These are phyloP conservation scores for Aspidapion aeneum DNA, from an alignment of 2,888 invertebrate genomes.

Conservation along the genomic window DNA sequence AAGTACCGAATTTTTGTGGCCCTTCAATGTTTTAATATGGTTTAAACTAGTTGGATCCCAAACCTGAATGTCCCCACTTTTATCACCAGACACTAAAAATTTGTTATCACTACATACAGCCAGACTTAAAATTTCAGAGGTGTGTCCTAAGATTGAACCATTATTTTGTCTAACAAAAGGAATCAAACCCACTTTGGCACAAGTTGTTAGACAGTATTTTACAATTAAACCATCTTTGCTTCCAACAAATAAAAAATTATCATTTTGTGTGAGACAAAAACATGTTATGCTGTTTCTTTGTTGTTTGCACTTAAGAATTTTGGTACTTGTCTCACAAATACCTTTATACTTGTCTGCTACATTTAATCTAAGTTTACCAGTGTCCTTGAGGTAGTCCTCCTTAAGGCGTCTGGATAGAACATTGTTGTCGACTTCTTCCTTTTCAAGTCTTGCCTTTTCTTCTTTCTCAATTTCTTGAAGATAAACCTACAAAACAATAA, in stretches of 20 bases:
- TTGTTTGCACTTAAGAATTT: constrained; percentile 67
- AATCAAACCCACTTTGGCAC: constrained; percentile 57
- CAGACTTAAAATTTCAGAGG: constrained; percentile 57
- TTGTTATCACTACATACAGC: constrained; percentile 77
- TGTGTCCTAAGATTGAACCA: constrained; percentile 38
- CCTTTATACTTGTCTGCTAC: constrained; percentile 64
- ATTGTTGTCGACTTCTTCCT: constrained; percentile 62
- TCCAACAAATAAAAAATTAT: constrained; percentile 70
- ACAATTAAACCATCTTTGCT: constrained; percentile 86
- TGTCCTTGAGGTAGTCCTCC: constrained; percentile 82
- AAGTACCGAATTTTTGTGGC: constrained; percentile 70
- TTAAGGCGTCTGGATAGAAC: constrained; percentile 73
- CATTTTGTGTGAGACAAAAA: constrained; percentile 72
- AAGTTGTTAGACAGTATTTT: constrained; percentile 73
- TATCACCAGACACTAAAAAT: constrained; percentile 74
- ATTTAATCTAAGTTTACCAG: constrained; percentile 71
- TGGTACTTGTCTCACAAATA: constrained; percentile 42
- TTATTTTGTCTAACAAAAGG: constrained; percentile 45
- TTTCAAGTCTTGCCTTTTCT: constrained; percentile 66
- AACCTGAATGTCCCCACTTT: constrained; percentile 66
- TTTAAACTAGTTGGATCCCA: constrained; percentile 79
- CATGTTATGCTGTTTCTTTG: constrained; percentile 79
- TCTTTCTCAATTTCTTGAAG: constrained; percentile 81
- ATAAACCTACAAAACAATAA: constrained; percentile 60
- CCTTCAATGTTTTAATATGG: constrained; percentile 75